phyloP scores from a whole-genome alignment of 2,113 vertebrate species.

The Seriola aureovittata region DNA sequence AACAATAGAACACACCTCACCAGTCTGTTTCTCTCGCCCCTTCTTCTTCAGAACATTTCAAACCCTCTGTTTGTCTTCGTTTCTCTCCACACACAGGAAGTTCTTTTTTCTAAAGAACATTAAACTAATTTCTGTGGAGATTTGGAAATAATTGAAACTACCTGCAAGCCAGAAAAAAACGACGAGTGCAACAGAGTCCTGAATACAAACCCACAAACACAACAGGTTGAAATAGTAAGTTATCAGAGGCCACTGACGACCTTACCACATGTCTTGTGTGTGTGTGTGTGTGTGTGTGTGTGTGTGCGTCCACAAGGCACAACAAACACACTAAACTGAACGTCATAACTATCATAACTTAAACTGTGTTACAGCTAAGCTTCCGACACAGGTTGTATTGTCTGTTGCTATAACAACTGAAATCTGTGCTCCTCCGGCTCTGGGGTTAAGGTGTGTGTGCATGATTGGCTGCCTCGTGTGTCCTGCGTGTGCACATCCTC shows the following conservation, averaged over 20 bases:
- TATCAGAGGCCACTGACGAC: not conserved
- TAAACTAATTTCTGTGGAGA: not conserved
- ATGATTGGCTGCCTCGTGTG: too few relatives aligned
- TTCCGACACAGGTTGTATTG: too few relatives aligned
- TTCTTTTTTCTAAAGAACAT: not conserved
- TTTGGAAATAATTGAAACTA: slow-evolving; percentile 5
- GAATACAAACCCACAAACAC: not conserved
- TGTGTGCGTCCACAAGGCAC: too few relatives aligned
- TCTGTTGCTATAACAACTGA: too few relatives aligned
- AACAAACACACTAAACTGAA: too few relatives aligned
- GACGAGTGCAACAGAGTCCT: not conserved
- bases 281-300: not conserved
- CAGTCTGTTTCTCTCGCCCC: not conserved
- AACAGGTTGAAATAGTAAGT: slow-evolving; percentile 19
- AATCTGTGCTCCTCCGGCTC: too few relatives aligned
- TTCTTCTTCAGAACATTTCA: too few relatives aligned
- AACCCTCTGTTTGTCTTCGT: not conserved
- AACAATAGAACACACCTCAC: slow-evolving; percentile 70
- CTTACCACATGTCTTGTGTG: not conserved
- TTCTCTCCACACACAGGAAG: not conserved
- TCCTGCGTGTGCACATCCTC: too few relatives aligned
- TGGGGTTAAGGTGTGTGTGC: too few relatives aligned
- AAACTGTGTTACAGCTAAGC: too few relatives aligned
- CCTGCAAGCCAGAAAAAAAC: not conserved
- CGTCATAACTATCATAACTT: too few relatives aligned